Conservation (phyloP, 1,140 invertebrate genomes). For the Kradibia gibbosae region DNA sequence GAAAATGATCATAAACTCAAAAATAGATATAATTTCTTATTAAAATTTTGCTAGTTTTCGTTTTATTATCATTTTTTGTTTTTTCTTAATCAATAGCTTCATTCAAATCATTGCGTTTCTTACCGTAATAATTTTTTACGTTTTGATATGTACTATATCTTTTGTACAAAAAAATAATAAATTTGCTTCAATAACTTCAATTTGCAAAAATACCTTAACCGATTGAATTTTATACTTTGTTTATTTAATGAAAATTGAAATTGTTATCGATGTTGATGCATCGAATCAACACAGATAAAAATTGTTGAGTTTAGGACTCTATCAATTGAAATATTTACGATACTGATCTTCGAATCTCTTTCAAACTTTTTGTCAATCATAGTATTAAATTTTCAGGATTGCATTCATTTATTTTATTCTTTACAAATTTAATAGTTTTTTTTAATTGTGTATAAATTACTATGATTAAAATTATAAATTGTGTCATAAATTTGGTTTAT, state of each 20-base stretch:
- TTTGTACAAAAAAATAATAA: not conserved
- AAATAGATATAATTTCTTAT: too few species aligned
- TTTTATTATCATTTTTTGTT: too few species aligned
- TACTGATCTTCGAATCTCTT: slow-evolving; percentile 41
- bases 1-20: too few species aligned
- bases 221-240: not conserved
- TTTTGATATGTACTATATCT: too few species aligned
- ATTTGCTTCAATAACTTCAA: slow-evolving; percentile 24
- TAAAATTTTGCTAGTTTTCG: too few species aligned
- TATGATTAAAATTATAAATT: too few species aligned
- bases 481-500: too few species aligned
- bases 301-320: slow-evolving; percentile 51
- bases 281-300: slow-evolving; percentile 18
- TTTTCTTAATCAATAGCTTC: too few species aligned
- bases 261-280: not conserved
- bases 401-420: not conserved
- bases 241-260: not conserved
- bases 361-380: slow-evolving; percentile 19
- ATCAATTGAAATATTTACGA: slow-evolving; percentile 58
- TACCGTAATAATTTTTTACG: too few species aligned
- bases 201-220: not conserved
- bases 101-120: too few species aligned
- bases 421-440: not conserved
- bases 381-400: slow-evolving; percentile 14
- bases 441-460: too few species aligned